These are phyloP conservation scores for Aselliscus stoliczkanus DNA, from an alignment of 2,797 vertebrate species.

Conservation along the genomic window DNA sequence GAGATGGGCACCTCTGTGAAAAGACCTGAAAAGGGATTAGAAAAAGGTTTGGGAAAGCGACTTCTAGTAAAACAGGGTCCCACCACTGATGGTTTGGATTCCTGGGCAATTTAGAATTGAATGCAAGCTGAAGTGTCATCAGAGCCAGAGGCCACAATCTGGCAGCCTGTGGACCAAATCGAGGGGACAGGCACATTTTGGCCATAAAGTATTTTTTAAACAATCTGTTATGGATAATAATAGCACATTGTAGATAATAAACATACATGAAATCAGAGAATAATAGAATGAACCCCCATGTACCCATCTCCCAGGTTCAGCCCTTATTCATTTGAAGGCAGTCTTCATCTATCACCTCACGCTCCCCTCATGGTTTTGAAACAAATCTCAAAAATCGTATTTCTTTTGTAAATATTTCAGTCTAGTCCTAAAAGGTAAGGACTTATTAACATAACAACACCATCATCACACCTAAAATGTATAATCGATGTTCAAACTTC, in stretches of 20 bases:
- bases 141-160: neutral
- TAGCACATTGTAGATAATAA: neutral
- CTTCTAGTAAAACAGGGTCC: neutral
- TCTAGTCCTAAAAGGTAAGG: neutral
- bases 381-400: slow-evolving; percentile 4
- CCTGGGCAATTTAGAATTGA: neutral
- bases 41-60: neutral
- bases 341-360: neutral
- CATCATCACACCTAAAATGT: neutral
- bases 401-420: neutral
- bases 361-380: neutral
- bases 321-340: neutral
- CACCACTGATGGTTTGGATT: neutral
- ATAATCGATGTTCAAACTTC: neutral
- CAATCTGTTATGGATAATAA: neutral
- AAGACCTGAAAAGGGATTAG: neutral
- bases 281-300: neutral
- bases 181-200: neutral
- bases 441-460: neutral
- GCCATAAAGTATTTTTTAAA: neutral
- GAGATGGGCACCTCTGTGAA: neutral
- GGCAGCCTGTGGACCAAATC: neutral
- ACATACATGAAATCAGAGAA: neutral
- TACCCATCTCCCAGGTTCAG: neutral
- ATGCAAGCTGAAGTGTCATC: neutral